Conservation (phyloP, 2,888 invertebrate species). For the Augochlorella aurata region DNA sequence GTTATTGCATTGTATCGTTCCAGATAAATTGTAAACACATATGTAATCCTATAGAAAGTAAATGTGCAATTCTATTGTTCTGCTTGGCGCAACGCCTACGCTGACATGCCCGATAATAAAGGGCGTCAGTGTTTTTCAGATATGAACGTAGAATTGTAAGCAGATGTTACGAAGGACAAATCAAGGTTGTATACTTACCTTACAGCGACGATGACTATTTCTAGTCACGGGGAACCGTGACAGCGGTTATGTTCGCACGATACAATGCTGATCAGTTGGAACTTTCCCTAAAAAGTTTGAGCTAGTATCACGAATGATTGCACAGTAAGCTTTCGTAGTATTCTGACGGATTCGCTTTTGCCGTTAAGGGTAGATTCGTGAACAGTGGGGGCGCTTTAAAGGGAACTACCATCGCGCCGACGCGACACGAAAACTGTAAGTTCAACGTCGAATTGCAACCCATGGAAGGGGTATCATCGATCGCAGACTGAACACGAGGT, state of each 20-base stretch:
- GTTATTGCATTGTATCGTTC: not conserved
- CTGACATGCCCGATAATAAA: not conserved
- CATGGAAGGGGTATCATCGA: slow-evolving; percentile 66
- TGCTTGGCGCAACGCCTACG: not conserved
- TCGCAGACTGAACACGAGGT: slow-evolving; percentile 55
- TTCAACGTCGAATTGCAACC: slow-evolving; percentile 28
- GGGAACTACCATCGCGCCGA: slow-evolving; percentile 66
- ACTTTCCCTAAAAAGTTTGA: slow-evolving; percentile 7
- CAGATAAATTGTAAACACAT: not conserved
- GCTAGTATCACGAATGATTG: slow-evolving; percentile 17
- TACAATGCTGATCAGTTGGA: not conserved
- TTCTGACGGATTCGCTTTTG: slow-evolving; percentile 51
- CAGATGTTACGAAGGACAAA: slow-evolving; percentile 2
- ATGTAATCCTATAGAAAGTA: not conserved
- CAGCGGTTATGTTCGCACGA: not conserved
- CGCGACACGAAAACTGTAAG: slow-evolving; percentile 67
- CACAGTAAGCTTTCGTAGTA: slow-evolving; percentile 41
- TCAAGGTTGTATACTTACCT: slow-evolving; percentile 55
- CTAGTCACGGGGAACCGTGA: not conserved
- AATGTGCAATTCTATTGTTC: not conserved
- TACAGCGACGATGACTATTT: slow-evolving; percentile 11
- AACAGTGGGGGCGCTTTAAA: slow-evolving; percentile 64
- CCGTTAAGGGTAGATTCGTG: slow-evolving; percentile 49
- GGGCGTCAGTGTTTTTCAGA: not conserved
- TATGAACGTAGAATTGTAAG: not conserved